phyloP scores from a whole-genome alignment of 1,140 invertebrate species.

The Drosophila sp. region DNA sequence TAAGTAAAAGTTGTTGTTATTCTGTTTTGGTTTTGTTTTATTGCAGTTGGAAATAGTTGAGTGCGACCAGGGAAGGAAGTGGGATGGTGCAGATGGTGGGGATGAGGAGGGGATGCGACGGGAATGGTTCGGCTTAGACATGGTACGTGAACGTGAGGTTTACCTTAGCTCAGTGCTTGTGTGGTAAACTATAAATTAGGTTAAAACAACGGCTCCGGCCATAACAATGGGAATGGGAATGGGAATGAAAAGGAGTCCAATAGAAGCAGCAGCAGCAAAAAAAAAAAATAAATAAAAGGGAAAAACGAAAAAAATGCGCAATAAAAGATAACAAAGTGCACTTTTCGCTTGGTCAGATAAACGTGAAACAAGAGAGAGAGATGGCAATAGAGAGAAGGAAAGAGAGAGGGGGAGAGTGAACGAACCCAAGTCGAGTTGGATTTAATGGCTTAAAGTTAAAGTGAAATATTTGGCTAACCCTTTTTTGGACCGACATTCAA shows the following conservation, averaged over 20 bases:
- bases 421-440: slow-evolving; percentile 33
- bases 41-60: slow-evolving; percentile 75
- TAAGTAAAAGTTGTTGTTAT: slow-evolving; percentile 29
- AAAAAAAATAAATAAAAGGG: slow-evolving; percentile 24
- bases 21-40: slow-evolving; percentile 69
- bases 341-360: slow-evolving; percentile 74
- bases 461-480: slow-evolving; percentile 77
- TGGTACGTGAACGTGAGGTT: slow-evolving; percentile 45
- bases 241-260: slow-evolving; percentile 9
- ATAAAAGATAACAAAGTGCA: slow-evolving; percentile 82
- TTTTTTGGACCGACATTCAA: slow-evolving; percentile 41
- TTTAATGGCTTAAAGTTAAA: slow-evolving; percentile 76
- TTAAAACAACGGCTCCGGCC: slow-evolving; percentile 67
- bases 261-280: not conserved
- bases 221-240: slow-evolving; percentile 8
- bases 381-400: not conserved
- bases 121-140: slow-evolving; percentile 45
- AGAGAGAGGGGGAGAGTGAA: not conserved
- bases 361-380: slow-evolving; percentile 23
- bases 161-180: slow-evolving; percentile 55
- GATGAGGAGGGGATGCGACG: not conserved
- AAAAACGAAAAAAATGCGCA: slow-evolving; percentile 66
- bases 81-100: not conserved
- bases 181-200: slow-evolving; percentile 79
- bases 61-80: not conserved